phyloP scores from a whole-genome alignment of 2,113 vertebrate genomes.

The Oreocharis arfaki region DNA sequence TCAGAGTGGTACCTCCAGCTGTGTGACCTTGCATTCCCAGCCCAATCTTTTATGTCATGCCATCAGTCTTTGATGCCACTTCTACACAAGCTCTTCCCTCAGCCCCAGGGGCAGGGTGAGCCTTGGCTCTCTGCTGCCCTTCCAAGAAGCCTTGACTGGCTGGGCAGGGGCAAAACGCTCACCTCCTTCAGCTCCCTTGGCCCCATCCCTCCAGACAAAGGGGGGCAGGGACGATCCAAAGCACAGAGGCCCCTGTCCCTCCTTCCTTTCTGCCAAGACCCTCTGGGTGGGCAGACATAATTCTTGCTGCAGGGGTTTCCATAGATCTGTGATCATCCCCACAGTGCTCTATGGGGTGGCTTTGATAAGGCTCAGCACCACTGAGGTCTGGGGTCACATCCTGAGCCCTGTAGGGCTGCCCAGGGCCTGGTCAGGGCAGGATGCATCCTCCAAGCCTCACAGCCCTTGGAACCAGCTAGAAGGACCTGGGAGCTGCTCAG shows the following conservation, averaged over 20 bases:
- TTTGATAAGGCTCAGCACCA: rapidly evolving
- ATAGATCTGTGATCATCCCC: rapidly evolving
- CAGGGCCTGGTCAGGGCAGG: neutral
- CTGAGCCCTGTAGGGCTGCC: neutral
- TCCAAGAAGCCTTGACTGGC: neutral
- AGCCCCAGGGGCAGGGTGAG: neutral
- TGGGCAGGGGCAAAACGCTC: neutral
- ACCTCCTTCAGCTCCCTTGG: neutral
- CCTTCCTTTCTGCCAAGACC: neutral
- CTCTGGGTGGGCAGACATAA: neutral
- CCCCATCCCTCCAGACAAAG: neutral
- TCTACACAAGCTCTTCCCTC: neutral
- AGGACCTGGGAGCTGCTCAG: neutral
- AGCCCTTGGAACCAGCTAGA: neutral
- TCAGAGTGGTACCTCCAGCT: neutral
- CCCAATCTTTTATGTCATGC: neutral
- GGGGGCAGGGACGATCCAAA: rapidly evolving
- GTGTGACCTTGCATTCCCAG: too few relatives aligned
- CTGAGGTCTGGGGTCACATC: neutral
- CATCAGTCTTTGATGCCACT: neutral
- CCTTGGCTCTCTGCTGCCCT: neutral
- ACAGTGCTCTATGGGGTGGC: neutral
- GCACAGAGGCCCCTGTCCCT: neutral
- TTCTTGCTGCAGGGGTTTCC: neutral
- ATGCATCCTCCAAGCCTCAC: neutral